Percentiles rank a stretch among this genome's conserved stretches.
phyloP scores from a whole-genome alignment of 2,888 invertebrate species.

The Andrena praecox region DNA sequence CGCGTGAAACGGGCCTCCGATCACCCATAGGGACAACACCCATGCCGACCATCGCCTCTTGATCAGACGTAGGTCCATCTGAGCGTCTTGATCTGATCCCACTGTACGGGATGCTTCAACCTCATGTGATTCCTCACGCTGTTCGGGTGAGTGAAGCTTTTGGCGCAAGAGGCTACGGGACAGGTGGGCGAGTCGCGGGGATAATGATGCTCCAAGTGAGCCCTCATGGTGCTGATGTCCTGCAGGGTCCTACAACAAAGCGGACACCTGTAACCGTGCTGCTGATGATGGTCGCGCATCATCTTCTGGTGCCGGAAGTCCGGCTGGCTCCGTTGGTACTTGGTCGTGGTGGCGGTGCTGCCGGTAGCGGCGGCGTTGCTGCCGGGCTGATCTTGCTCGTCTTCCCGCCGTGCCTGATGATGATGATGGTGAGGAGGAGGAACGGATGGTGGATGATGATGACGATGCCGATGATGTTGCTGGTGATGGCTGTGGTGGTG shows the following conservation, averaged over 20 bases:
- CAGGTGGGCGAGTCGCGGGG: constrained; percentile 93
- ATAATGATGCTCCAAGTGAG: constrained; percentile 93
- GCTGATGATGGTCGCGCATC: constrained; percentile 81
- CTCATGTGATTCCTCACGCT: constrained; percentile 95
- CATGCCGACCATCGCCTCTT: constrained; percentile 29
- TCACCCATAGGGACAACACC: neutral
- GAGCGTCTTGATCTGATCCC: constrained; percentile 93
- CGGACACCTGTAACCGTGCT: constrained; percentile 89
- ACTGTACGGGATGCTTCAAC: constrained; percentile 92
- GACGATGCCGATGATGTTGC: constrained; percentile 78
- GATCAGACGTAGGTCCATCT: constrained; percentile 89
- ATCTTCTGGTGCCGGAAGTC: constrained; percentile 80
- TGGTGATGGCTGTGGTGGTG: constrained; percentile 83
- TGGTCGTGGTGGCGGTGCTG: constrained; percentile 78
- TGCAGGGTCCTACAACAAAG: constrained; percentile 90
- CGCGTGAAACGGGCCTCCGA: neutral
- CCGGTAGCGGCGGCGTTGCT: constrained; percentile 56
- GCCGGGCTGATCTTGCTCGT: constrained; percentile 65
- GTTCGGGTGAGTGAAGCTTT: constrained; percentile 93
- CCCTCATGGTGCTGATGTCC: constrained; percentile 89
- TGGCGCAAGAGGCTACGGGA: constrained; percentile 91
- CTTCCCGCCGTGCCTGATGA: constrained; percentile 74
- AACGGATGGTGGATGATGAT: constrained; percentile 74
- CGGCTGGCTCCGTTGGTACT: constrained; percentile 84
- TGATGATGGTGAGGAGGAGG: constrained; percentile 74